Evolutionary conservation across 2,113 vertebrate species (phyloP).

Genomic region (Osmerus eperlanus): DNA sequence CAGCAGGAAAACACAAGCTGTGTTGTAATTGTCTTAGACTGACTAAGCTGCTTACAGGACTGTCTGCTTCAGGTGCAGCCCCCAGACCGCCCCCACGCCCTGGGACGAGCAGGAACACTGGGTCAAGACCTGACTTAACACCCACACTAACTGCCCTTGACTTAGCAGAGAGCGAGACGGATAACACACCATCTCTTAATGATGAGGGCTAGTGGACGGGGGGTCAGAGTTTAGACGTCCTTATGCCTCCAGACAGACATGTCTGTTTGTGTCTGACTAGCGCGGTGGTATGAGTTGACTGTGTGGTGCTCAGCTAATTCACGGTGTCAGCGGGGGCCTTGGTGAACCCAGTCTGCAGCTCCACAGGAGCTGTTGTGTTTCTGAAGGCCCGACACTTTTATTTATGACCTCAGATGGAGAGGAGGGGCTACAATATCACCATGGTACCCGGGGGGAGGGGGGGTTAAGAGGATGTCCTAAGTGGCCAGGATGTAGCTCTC

Average conservation of each 20-base stretch:
- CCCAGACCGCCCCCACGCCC: slow-evolving; percentile 21
- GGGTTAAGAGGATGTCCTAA: not conserved
- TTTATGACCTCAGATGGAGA: slow-evolving; percentile 1
- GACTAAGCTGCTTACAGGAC: slow-evolving; percentile 63
- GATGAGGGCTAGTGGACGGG: not conserved
- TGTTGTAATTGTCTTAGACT: slow-evolving; percentile 53
- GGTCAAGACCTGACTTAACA: slow-evolving; percentile 21
- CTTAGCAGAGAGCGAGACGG: slow-evolving; percentile 8
- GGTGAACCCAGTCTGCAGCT: not conserved
- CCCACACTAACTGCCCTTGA: slow-evolving; percentile 19
- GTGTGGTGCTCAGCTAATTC: not conserved
- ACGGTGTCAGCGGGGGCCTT: not conserved
- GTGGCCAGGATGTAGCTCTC: not conserved
- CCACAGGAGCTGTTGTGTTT: not conserved
- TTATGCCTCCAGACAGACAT: not conserved
- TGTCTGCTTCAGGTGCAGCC: slow-evolving; percentile 56
- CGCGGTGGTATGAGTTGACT: not conserved
- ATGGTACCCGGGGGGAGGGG: not conserved
- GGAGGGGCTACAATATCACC: too few species aligned
- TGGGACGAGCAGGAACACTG: slow-evolving; percentile 40
- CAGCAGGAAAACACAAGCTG: slow-evolving; percentile 51
- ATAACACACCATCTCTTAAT: not conserved
- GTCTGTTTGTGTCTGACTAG: not conserved
- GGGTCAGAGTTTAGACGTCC: not conserved
- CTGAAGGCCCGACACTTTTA: not conserved